These are phyloP conservation scores for Altica lythri DNA, from an alignment of 2,888 invertebrate species.

Conservation along the genomic window DNA sequence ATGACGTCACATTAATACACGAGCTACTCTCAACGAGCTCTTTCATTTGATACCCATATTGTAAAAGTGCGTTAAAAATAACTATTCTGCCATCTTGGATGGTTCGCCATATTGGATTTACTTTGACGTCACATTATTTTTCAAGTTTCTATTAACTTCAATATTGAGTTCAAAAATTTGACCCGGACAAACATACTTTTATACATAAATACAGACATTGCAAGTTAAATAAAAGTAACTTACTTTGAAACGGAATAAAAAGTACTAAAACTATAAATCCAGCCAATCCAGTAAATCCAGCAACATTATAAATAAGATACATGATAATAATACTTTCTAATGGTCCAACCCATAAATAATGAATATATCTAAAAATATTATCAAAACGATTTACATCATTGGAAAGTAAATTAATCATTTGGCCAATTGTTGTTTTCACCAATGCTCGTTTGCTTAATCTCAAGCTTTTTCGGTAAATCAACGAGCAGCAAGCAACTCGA, in stretches of 20 bases:
- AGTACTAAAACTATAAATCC: slow-evolving; percentile 61
- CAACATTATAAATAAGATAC: slow-evolving; percentile 66
- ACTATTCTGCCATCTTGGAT: too few species aligned
- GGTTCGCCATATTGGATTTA: too few species aligned
- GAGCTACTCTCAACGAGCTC: too few species aligned
- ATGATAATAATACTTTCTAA: slow-evolving; percentile 75
- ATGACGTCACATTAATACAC: too few species aligned
- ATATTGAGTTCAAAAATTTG: too few species aligned
- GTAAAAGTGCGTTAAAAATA: too few species aligned
- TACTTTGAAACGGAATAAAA: slow-evolving; percentile 59
- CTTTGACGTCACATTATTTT: too few species aligned
- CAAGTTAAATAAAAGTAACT: too few species aligned
- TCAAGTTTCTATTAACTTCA: too few species aligned
- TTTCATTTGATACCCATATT: too few species aligned
- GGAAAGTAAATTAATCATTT: slow-evolving; percentile 63
- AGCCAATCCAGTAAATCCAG: slow-evolving; percentile 61
- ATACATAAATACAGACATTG: too few species aligned
- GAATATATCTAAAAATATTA: slow-evolving; percentile 75
- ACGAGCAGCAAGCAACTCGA: slow-evolving; percentile 69
- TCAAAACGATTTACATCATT: slow-evolving; percentile 90
- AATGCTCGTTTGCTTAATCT: slow-evolving; percentile 79
- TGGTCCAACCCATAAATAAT: slow-evolving; percentile 82
- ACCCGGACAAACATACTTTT: too few species aligned
- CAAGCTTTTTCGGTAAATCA: slow-evolving; percentile 69
- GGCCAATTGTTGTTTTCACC: slow-evolving; percentile 79